These are phyloP conservation scores for Alviniconcha strummeri DNA, from an alignment of 2,888 invertebrate species.

Conservation along the genomic window DNA sequence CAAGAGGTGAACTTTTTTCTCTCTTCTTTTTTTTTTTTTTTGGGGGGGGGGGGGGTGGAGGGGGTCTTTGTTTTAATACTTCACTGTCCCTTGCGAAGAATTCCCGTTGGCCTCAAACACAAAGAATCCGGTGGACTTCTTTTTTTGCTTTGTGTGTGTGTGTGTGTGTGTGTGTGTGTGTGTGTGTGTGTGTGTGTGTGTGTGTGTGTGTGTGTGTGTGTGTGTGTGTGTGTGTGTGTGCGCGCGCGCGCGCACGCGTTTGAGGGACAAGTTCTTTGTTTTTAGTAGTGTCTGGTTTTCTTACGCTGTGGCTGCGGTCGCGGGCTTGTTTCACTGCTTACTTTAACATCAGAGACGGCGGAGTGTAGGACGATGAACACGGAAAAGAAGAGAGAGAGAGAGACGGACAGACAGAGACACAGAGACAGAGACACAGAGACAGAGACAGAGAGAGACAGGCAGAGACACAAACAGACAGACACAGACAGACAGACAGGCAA, in stretches of 20 bases:
- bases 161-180: conserved; percentile 1
- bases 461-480: neutral
- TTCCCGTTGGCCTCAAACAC: too few species aligned
- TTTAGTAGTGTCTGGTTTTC: too few species aligned
- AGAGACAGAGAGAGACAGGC: neutral
- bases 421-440: neutral
- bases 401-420: neutral
- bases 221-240: neutral
- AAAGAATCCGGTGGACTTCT: too few species aligned
- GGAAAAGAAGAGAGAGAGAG: neutral
- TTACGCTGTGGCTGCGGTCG: too few species aligned
- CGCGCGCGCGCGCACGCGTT: neutral
- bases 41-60: too few species aligned
- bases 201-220: neutral
- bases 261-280: neutral
- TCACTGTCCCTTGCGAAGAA: too few species aligned
- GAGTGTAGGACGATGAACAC: neutral
- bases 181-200: neutral
- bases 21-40: neutral
- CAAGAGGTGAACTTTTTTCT: neutral
- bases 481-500: neutral
- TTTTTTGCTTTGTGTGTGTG: neutral
- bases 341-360: too few species aligned
- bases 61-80: too few species aligned
- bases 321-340: too few species aligned